phyloP scores from a whole-genome alignment of 1,140 invertebrate species.

The Cryptotermes secundus region DNA sequence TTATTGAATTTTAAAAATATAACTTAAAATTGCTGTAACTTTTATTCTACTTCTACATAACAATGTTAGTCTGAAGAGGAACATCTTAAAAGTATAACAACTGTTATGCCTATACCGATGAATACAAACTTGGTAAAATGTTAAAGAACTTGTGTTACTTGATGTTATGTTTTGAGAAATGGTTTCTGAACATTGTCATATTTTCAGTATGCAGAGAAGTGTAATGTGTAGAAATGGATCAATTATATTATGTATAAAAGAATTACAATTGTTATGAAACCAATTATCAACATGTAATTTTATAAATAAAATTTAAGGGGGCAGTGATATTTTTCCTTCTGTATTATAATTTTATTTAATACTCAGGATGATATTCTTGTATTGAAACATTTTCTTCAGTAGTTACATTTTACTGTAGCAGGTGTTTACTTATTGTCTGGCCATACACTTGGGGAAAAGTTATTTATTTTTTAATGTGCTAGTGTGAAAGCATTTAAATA shows the following conservation, averaged over 20 bases:
- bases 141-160: neutral
- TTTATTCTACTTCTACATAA: neutral
- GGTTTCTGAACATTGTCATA: too few species aligned
- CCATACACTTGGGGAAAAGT: neutral
- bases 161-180: neutral
- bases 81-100: conserved; percentile 19
- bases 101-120: neutral
- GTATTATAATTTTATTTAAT: neutral
- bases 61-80: neutral
- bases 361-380: neutral
- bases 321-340: neutral
- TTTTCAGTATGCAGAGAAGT: neutral
- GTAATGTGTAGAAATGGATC: neutral
- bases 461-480: neutral
- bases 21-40: conserved; percentile 14
- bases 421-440: neutral
- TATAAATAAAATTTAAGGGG: neutral
- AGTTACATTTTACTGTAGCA: neutral
- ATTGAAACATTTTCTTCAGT: neutral
- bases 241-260: neutral
- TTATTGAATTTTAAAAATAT: neutral
- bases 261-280: neutral
- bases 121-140: neutral
- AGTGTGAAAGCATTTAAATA: neutral
- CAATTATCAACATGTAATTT: neutral